A percentile compares a stretch with the other conserved stretches of the same genome.
Conservation (phyloP, 2,797 vertebrate species). For the Pteronotus mesoamericanus region DNA sequence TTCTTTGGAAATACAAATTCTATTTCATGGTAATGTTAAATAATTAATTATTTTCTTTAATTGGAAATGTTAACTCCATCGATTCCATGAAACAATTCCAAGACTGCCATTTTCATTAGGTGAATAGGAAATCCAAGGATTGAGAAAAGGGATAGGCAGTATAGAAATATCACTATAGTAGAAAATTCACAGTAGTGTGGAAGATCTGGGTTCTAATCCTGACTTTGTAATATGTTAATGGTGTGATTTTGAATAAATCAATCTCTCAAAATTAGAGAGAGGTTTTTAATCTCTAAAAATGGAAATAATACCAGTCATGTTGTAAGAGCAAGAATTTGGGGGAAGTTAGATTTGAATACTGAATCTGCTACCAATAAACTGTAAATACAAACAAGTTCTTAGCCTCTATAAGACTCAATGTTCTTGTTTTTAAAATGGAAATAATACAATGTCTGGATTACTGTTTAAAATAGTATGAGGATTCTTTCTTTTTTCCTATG, state of each 20-base stretch:
- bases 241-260: neutral
- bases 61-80: neutral
- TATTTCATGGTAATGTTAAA: neutral
- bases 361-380: neutral
- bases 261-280: neutral
- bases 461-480: neutral
- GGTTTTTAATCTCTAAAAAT: neutral
- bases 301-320: neutral
- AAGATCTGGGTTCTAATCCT: neutral
- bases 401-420: neutral
- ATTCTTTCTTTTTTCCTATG: neutral
- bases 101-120: neutral
- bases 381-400: neutral
- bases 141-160: neutral
- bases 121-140: neutral
- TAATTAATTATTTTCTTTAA: neutral
- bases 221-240: neutral
- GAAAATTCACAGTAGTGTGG: neutral
- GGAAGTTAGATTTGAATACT: neutral
- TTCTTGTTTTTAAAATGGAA: neutral
- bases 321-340: neutral
- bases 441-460: neutral
- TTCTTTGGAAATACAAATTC: neutral
- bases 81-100: neutral
- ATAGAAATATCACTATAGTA: neutral